Percentiles rank a stretch among this genome's conserved stretches.
These are phyloP conservation scores for Coryphaenoides rupestris DNA, from an alignment of 2,113 vertebrate species.

Conservation along the genomic window DNA sequence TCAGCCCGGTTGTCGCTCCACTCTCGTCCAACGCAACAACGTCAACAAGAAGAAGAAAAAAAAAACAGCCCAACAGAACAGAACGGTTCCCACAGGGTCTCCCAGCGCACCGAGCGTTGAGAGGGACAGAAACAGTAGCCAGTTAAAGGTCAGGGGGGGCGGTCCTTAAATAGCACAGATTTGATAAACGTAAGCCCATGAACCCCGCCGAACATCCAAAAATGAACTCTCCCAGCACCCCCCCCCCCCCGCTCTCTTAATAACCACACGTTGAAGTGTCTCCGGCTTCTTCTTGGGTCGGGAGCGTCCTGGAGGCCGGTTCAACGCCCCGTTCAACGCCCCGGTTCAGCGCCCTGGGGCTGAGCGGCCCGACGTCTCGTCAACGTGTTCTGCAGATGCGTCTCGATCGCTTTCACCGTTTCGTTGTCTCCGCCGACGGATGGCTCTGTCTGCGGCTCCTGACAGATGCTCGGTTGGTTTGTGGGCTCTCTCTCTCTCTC, in stretches of 20 bases:
- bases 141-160: conserved; percentile 34
- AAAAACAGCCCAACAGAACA: no score
- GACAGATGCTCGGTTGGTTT: conserved; percentile 86
- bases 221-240: conserved; percentile 42
- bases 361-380: conserved; percentile 73
- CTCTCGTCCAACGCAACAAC: no score
- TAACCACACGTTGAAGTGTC: conserved; percentile 70
- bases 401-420: conserved; percentile 79
- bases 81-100: no score
- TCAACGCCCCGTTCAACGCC: no score
- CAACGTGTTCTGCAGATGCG: conserved; percentile 79
- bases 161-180: conserved; percentile 61
- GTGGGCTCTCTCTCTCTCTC: no score
- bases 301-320: conserved; percentile 61
- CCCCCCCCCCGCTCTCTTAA: conserved; percentile 71
- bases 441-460: conserved; percentile 84
- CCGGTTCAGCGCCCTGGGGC: no score
- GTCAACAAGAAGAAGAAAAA: no score
- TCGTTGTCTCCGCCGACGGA: conserved; percentile 71
- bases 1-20: no score
- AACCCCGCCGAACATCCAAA: conserved; percentile 32
- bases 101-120: no score
- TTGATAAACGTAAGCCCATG: conserved; percentile 60
- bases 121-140: conserved; percentile 59
- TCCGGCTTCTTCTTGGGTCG: conserved; percentile 59